A percentile compares a stretch with the other conserved stretches of the same genome.
Evolutionary conservation across 1,140 invertebrate genomes (phyloP).

Genomic region (Leguminivora glycinivorella): DNA sequence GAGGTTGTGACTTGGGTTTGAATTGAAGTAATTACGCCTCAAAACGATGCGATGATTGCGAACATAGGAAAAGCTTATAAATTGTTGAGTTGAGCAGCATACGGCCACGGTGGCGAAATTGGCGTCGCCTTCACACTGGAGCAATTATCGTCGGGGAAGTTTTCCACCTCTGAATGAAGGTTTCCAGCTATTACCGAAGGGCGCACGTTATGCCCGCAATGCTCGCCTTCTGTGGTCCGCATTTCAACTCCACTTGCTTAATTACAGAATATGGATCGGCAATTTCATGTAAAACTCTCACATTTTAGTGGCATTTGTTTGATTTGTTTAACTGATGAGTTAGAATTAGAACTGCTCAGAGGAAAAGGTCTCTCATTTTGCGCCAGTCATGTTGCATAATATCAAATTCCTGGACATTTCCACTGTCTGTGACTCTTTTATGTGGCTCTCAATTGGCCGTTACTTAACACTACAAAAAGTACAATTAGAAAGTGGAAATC

Average conservation of each 20-base stretch:
- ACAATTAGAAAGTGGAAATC: not conserved
- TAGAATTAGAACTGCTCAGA: not conserved
- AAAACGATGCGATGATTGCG: conserved; percentile 45
- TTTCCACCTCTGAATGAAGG: conserved; percentile 60
- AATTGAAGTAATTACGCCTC: conserved; percentile 49
- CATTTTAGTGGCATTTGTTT: not conserved
- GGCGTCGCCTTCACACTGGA: conserved; percentile 62
- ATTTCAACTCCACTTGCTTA: conserved; percentile 14
- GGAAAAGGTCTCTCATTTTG: not conserved
- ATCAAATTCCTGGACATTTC: not conserved
- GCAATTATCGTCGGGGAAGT: conserved; percentile 70
- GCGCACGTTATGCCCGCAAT: conserved; percentile 32
- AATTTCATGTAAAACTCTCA: not conserved
- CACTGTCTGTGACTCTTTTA: not conserved
- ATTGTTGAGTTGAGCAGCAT: conserved; percentile 61
- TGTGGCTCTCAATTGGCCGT: not conserved
- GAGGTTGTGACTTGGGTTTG: conserved; percentile 39
- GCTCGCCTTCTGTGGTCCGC: conserved; percentile 8
- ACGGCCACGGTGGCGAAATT: conserved; percentile 44
- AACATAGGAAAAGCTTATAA: conserved; percentile 39
- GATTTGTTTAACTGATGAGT: not conserved
- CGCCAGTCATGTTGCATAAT: not conserved
- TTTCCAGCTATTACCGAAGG: conserved; percentile 52
- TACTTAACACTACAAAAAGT: not conserved
- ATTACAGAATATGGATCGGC: conserved; percentile 19